These are phyloP conservation scores for Apostichopus japonicus DNA, from an alignment of 35 echinoderm and acorn worm genomes.

Conservation along the genomic window DNA sequence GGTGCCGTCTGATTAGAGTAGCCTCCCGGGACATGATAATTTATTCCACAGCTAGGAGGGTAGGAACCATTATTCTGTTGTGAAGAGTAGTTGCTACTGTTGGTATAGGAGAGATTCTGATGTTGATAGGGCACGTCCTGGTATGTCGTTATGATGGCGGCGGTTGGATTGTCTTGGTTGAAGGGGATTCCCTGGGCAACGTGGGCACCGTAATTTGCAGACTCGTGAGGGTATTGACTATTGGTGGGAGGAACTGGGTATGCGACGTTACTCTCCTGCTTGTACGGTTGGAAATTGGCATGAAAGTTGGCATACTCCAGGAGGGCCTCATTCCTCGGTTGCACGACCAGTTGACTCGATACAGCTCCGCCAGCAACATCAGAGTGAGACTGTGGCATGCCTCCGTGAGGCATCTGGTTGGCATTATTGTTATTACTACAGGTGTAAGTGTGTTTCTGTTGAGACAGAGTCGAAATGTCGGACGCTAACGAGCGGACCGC, in stretches of 20 bases:
- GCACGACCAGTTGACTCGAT: slow-evolving; percentile 83
- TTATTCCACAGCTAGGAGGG: slow-evolving; percentile 56
- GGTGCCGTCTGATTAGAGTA: slow-evolving; percentile 33
- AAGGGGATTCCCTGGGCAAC: background rate
- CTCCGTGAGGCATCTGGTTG: slow-evolving; percentile 25
- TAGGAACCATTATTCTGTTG: background rate
- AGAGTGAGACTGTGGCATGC: slow-evolving; percentile 8
- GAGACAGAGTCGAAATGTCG: background rate
- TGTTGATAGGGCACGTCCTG: slow-evolving; percentile 51
- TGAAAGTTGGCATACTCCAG: slow-evolving; percentile 77
- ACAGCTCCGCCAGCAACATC: slow-evolving; percentile 24
- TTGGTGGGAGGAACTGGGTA: slow-evolving; percentile 56
- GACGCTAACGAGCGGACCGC: background rate
- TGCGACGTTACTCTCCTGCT: slow-evolving; percentile 86
- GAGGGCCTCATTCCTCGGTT: slow-evolving; percentile 76
- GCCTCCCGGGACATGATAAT: slow-evolving; percentile 8
- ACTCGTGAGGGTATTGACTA: slow-evolving; percentile 34
- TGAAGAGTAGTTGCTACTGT: slow-evolving; percentile 36
- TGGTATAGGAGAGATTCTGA: slow-evolving; percentile 33
- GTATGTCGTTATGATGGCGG: slow-evolving; percentile 52
- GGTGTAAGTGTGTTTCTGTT: slow-evolving; percentile 20
- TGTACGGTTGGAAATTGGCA: slow-evolving; percentile 63
- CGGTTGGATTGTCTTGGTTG: slow-evolving; percentile 33
- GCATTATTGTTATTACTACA: slow-evolving; percentile 52
- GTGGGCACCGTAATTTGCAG: slow-evolving; percentile 24